Evolutionary conservation across 2,888 invertebrate species (phyloP).

Genomic region (Nesidiocoris tenuis): DNA sequence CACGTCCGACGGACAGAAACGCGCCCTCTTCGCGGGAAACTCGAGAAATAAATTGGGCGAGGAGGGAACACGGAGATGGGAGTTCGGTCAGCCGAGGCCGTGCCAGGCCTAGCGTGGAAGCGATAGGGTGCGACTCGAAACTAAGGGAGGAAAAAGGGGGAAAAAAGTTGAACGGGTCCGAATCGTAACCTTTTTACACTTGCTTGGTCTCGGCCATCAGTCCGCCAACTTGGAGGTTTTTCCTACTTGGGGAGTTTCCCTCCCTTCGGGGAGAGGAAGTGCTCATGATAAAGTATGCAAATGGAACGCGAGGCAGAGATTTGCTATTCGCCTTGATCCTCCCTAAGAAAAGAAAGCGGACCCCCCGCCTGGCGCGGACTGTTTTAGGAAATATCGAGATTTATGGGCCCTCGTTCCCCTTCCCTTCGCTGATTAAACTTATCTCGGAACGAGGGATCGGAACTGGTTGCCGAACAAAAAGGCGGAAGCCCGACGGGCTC

Average conservation of each 20-base stretch:
- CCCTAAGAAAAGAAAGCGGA: neutral
- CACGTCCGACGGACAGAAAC: neutral
- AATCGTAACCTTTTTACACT: constrained; percentile 30
- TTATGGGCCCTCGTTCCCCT: constrained; percentile 10
- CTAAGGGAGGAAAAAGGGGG: constrained; percentile 6
- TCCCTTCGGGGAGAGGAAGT: constrained; percentile 4
- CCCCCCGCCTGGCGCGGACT: neutral
- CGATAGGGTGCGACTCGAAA: constrained; percentile 23
- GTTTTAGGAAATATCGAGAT: constrained; percentile 28
- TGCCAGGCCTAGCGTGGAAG: constrained; percentile 30
- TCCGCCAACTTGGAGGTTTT: constrained; percentile 14
- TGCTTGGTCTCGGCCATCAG: constrained; percentile 28
- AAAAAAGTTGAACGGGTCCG: constrained; percentile 10
- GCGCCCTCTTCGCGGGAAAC: constrained; percentile 12
- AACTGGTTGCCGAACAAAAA: constrained; percentile 15
- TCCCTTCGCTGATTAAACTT: constrained; percentile 30
- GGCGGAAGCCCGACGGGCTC: neutral
- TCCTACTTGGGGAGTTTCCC: neutral
- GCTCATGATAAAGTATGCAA: constrained; percentile 38
- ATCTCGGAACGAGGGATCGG: constrained; percentile 2
- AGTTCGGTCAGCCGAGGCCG: constrained; percentile 25
- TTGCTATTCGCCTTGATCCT: constrained; percentile 12
- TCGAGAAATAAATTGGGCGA: constrained; percentile 23
- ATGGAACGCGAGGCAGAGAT: constrained; percentile 26
- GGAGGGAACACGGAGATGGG: neutral